Conservation (phyloP, 1,140 invertebrate genomes). For the Lutraria rhynchaena region DNA sequence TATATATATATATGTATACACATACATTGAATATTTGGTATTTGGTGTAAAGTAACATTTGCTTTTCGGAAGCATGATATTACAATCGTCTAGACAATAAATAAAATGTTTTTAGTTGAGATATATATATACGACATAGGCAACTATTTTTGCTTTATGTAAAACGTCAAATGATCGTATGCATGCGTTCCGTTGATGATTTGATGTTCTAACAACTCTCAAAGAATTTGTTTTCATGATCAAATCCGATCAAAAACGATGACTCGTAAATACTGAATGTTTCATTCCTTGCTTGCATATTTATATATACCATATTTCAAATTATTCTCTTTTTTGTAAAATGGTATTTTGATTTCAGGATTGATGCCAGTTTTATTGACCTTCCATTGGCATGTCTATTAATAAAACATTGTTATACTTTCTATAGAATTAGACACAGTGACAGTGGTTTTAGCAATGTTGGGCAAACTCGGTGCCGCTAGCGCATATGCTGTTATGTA, state of each 20-base stretch:
- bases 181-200: too few relatives aligned
- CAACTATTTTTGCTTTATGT: not conserved
- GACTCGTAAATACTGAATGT: not conserved
- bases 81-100: not conserved
- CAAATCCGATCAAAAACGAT: too few relatives aligned
- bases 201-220: too few relatives aligned
- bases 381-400: not conserved
- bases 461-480: conserved; percentile 64
- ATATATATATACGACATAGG: not conserved
- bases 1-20: not conserved
- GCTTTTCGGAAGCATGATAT: not conserved
- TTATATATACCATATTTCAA: not conserved
- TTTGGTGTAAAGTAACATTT: not conserved
- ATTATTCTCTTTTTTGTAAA: not conserved
- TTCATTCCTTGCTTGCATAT: not conserved
- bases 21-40: not conserved
- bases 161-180: not conserved
- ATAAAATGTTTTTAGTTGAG: not conserved
- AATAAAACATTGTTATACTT: not conserved
- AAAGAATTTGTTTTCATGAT: too few relatives aligned
- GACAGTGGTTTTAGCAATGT: conserved; percentile 60
- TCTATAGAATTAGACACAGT: conserved; percentile 47
- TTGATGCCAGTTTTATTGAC: not conserved
- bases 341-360: not conserved
- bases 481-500: conserved; percentile 87